phyloP scores from a whole-genome alignment of 1,140 invertebrate genomes.

The Nephila pilipes region DNA sequence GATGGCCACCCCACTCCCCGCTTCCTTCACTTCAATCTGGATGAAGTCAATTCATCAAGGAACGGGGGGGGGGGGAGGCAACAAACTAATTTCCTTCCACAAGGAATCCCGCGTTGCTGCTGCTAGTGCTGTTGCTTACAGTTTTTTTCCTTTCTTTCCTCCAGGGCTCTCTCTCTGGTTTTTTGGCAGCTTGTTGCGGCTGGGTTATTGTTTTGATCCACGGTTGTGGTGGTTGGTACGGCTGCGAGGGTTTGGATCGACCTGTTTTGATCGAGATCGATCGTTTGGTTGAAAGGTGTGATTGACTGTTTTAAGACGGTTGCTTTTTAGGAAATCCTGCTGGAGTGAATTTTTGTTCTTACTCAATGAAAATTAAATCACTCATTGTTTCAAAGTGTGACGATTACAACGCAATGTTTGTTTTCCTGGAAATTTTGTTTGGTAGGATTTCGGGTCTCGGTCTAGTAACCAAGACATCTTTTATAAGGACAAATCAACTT shows the following conservation, averaged over 20 bases:
- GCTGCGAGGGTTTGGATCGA: neutral
- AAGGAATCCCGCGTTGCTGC: conserved; percentile 6
- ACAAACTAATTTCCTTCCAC: conserved; percentile 68
- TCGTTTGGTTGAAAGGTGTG: no score
- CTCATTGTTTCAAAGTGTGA: no score
- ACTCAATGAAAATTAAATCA: no score
- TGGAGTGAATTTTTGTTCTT: no score
- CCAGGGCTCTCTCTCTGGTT: neutral
- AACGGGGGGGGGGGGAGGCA: neutral
- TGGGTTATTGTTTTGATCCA: conserved; percentile 43
- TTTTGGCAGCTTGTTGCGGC: neutral
- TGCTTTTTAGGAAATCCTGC: no score
- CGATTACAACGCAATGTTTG: no score
- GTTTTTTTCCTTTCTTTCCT: neutral
- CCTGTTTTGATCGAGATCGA: no score
- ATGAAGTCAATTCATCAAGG: conserved; percentile 73
- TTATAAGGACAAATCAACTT: no score
- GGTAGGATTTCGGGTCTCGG: no score
- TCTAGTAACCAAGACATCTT: no score
- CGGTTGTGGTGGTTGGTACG: neutral
- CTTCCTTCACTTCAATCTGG: conserved; percentile 71
- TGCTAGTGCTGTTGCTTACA: neutral
- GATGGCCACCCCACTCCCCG: conserved; percentile 23
- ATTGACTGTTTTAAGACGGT: no score
- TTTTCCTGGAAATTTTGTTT: no score